Evolutionary conservation across 2,113 vertebrate genomes (phyloP).

Genomic region (Chascanopsetta lugubris): DNA sequence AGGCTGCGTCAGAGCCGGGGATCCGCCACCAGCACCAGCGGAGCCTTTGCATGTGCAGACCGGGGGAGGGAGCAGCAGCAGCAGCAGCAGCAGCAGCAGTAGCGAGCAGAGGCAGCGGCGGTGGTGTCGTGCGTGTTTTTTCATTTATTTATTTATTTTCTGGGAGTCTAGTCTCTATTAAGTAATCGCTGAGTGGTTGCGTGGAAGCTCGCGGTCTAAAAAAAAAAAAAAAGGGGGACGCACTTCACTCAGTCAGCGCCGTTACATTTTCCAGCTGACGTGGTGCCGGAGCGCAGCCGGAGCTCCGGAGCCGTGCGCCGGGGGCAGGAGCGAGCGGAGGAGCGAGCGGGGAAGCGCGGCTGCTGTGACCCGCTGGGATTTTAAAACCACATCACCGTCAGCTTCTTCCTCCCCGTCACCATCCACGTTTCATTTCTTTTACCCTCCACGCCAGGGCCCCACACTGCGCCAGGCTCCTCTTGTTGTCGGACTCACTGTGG

Average conservation of each 20-base stretch:
- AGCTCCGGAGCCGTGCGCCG: constrained; percentile 36
- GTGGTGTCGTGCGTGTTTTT: neutral
- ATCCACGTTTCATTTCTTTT: constrained; percentile 7
- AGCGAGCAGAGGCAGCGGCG: neutral
- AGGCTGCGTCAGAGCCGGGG: constrained; percentile 52
- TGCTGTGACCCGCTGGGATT: constrained; percentile 74
- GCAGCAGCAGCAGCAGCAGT: neutral
- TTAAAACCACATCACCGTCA: too few species aligned
- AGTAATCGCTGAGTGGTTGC: constrained; percentile 28
- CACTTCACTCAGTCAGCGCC: constrained; percentile 53
- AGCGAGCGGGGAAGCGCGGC: constrained; percentile 28
- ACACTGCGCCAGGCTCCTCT: constrained; percentile 51
- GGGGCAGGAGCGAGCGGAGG: constrained; percentile 21
- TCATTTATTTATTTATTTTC: neutral
- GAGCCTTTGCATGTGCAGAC: neutral
- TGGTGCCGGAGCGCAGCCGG: constrained; percentile 48
- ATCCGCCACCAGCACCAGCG: constrained; percentile 26
- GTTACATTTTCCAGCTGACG: constrained; percentile 59
- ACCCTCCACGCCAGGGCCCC: constrained; percentile 63
- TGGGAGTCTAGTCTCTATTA: constrained; percentile 9
- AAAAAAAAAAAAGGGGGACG: constrained; percentile 58
- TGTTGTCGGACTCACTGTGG: constrained; percentile 47
- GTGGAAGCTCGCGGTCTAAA: constrained; percentile 29
- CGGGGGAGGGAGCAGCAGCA: constrained; percentile 5
- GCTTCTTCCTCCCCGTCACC: too few species aligned